A percentile compares a stretch with the other conserved stretches of the same genome.
Evolutionary conservation across 2,797 vertebrate species (phyloP).

Genomic region (Salarias fasciatus): DNA sequence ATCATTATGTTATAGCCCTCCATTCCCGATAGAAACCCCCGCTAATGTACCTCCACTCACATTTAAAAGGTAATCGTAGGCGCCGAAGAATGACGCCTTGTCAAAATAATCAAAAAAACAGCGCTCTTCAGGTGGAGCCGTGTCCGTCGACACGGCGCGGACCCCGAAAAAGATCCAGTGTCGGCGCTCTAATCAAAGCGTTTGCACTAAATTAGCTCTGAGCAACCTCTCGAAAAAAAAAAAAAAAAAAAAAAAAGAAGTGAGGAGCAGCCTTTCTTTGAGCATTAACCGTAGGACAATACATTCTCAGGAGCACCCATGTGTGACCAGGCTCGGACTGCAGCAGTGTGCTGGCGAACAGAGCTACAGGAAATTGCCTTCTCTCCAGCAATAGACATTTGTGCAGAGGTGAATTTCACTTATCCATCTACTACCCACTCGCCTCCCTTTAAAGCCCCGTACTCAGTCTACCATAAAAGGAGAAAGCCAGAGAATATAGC

Average conservation of each 20-base stretch:
- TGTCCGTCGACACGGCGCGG: conserved; percentile 4
- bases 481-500: conserved; percentile 31
- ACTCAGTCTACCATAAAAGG: conserved; percentile 51
- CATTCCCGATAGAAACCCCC: conserved; percentile 34
- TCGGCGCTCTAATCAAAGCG: conserved; percentile 22
- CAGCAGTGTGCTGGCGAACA: conserved; percentile 44
- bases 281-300: conserved; percentile 44
- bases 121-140: background rate
- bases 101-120: conserved; percentile 17
- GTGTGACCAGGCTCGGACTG: conserved; percentile 64
- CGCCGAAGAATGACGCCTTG: conserved; percentile 1
- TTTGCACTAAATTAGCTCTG: conserved; percentile 28
- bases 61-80: conserved; percentile 46
- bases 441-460: conserved; percentile 38
- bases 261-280: conserved; percentile 20
- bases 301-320: conserved; percentile 40
- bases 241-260: too few relatives aligned
- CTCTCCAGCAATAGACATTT: conserved; percentile 62
- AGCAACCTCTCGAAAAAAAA: conserved; percentile 14
- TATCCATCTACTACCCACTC: conserved; percentile 64
- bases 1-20: conserved; percentile 63
- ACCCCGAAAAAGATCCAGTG: conserved; percentile 21
- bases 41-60: conserved; percentile 47
- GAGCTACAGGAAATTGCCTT: conserved; percentile 73
- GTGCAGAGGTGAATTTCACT: conserved; percentile 71